phyloP scores from a whole-genome alignment of 2,113 vertebrate species.

The Eptesicus fuscus region DNA sequence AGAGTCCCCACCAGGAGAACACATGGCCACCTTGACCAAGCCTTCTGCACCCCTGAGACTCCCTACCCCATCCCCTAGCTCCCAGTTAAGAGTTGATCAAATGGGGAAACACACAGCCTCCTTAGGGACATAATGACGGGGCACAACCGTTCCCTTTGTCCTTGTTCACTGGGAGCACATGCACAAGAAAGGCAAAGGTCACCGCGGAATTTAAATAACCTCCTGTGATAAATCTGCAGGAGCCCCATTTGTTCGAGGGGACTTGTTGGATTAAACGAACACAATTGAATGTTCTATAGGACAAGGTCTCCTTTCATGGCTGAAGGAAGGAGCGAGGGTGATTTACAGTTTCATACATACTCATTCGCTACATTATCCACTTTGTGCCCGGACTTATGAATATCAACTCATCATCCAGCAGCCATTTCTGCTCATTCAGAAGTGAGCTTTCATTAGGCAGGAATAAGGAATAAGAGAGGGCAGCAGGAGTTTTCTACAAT shows the following conservation, averaged over 20 bases:
- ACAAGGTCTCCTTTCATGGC: constrained; percentile 74
- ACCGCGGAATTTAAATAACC: constrained; percentile 51
- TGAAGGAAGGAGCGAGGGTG: constrained; percentile 49
- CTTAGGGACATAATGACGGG: background rate
- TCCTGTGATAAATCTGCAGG: constrained; percentile 54
- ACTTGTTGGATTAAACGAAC: constrained; percentile 64
- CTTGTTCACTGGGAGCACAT: constrained; percentile 43
- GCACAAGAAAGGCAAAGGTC: constrained; percentile 63
- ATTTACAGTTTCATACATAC: constrained; percentile 69
- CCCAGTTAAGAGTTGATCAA: background rate
- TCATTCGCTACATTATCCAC: constrained; percentile 71
- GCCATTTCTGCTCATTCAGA: fast-evolving
- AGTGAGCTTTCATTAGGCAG: constrained; percentile 32
- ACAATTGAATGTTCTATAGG: constrained; percentile 61
- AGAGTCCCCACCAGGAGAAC: background rate
- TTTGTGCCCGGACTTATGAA: constrained; percentile 55
- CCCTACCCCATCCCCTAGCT: fast-evolving
- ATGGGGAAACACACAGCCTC: background rate
- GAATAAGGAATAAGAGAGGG: background rate
- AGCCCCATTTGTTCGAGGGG: constrained; percentile 46
- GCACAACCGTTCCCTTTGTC: constrained; percentile 31
- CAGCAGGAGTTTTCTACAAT: background rate
- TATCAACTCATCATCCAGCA: constrained; percentile 55
- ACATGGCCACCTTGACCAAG: background rate
- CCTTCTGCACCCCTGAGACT: background rate